phyloP scores from a whole-genome alignment of 2,797 vertebrate species.

The Thalassophryne amazonica region DNA sequence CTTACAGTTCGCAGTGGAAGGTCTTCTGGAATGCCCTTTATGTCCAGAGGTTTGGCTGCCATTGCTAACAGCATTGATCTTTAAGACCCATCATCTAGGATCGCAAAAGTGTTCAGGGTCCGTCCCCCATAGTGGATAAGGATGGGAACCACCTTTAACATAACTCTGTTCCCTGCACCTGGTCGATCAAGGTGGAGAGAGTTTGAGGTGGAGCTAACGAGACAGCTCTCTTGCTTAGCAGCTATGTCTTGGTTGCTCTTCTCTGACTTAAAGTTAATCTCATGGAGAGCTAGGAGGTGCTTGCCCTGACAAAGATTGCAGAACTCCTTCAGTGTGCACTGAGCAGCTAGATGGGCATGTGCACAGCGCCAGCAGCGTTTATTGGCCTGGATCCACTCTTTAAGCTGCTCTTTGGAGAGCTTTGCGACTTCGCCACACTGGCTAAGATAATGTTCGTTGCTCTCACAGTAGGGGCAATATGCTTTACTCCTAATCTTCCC shows the following conservation, averaged over 20 bases:
- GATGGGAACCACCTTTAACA: neutral
- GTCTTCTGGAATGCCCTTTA: neutral
- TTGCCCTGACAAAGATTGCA: neutral
- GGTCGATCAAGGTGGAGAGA: neutral
- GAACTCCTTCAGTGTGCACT: constrained; percentile 12
- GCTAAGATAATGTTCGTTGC: constrained; percentile 2
- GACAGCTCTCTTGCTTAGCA: neutral
- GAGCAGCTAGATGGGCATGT: neutral
- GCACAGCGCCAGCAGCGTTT: constrained; percentile 5
- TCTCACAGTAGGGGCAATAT: constrained; percentile 13
- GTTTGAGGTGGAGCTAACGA: neutral
- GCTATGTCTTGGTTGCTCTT: neutral
- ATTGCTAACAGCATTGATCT: neutral
- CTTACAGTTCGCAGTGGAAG: neutral
- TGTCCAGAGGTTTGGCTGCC: neutral
- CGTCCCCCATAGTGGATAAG: neutral
- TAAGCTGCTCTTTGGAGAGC: constrained; percentile 4
- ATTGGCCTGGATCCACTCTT: constrained; percentile 12
- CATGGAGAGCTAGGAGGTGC: constrained; percentile 5
- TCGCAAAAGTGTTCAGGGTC: neutral
- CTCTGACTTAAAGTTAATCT: neutral
- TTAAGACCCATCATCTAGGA: neutral
- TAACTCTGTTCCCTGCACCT: neutral
- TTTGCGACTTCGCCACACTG: neutral
- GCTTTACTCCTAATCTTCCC: neutral